phyloP scores from a whole-genome alignment of 2,797 vertebrate genomes.

The Poeciliopsis presidionis region DNA sequence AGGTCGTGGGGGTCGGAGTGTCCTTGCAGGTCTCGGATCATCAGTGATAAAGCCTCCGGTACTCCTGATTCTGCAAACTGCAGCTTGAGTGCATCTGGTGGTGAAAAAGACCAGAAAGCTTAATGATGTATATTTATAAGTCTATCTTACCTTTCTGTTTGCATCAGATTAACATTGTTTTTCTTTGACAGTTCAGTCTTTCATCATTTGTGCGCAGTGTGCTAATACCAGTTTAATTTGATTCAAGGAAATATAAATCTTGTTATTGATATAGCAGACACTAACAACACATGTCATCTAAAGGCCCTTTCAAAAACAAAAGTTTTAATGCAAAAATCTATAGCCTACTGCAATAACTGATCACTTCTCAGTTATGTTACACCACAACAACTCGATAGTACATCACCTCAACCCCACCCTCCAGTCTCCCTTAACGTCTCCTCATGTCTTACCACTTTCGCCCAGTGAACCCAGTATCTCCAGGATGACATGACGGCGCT shows the following conservation, averaged over 20 bases:
- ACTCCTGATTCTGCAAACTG: slow-evolving; percentile 88
- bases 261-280: neutral
- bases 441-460: slow-evolving; percentile 85
- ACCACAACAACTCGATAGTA: neutral
- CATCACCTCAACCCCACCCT: neutral
- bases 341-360: neutral
- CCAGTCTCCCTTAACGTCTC: neutral
- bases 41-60: slow-evolving; percentile 85
- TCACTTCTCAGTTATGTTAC: neutral
- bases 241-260: neutral
- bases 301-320: neutral
- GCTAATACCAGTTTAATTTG: neutral
- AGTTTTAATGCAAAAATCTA: neutral
- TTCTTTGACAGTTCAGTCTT: neutral
- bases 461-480: slow-evolving; percentile 87
- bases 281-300: neutral
- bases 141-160: neutral
- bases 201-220: neutral
- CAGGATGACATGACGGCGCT: slow-evolving; percentile 87
- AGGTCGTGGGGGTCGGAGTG: slow-evolving; percentile 84
- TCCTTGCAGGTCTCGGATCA: slow-evolving; percentile 84
- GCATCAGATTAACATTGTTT: neutral
- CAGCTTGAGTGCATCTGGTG: slow-evolving; percentile 85
- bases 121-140: neutral
- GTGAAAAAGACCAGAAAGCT: neutral